Percentiles rank a stretch among this genome's conserved stretches.
Evolutionary conservation across 2,888 invertebrate species (phyloP).

Genomic region (Meta bourneti): DNA sequence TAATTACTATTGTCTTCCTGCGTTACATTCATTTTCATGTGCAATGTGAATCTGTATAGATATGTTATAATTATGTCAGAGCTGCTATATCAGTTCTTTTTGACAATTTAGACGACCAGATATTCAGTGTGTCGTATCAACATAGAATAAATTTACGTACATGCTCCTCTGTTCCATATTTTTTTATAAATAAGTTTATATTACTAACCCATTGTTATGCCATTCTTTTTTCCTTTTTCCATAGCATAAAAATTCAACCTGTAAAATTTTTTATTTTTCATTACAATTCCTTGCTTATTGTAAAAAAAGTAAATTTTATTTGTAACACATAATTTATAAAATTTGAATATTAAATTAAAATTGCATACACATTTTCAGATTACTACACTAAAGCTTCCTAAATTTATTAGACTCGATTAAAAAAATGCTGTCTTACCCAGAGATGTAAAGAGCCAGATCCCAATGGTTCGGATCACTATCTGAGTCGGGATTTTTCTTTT

Average conservation of each 20-base stretch:
- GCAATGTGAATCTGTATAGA: too few species aligned
- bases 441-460: constrained; percentile 89
- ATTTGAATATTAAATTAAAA: neutral
- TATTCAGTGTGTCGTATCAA: neutral
- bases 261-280: neutral
- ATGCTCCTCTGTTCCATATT: neutral
- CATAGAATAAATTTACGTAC: neutral
- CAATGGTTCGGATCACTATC: constrained; percentile 88
- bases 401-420: too few species aligned
- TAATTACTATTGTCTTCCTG: too few species aligned
- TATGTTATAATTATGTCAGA: too few species aligned
- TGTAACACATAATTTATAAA: neutral
- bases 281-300: neutral
- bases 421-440: constrained; percentile 82
- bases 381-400: neutral
- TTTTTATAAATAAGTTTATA: neutral
- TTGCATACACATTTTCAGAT: neutral
- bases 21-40: too few species aligned
- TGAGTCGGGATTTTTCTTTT: constrained; percentile 85
- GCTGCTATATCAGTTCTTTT: too few species aligned
- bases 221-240: constrained; percentile 86
- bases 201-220: constrained; percentile 87
- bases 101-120: too few species aligned
- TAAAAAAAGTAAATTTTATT: neutral
- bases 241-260: constrained; percentile 87